Evolutionary conservation across 2,888 invertebrate species (phyloP), one percentile per base, ranked within the genome.

Genomic region (Zele albiditarsus): DNA sequence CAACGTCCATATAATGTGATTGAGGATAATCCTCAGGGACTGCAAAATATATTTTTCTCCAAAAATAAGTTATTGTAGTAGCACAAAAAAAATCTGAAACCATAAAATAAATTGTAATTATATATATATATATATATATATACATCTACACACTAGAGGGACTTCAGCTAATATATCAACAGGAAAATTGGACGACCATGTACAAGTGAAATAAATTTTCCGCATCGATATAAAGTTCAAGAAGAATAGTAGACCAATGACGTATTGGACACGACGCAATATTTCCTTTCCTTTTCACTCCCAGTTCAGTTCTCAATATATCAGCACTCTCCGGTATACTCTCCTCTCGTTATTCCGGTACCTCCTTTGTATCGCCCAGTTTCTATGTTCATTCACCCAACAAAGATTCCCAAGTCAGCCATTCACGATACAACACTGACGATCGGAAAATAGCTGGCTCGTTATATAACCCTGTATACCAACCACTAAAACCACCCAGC

Each of bases 361-460:
- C 46, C 20, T 20, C 27, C 28, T 31, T 60, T 60, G 60, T 60
- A 33, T 65, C 38, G 49, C 31, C 33, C 12, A 53, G 65, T 72
- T 72, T 72, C 65, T 53, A 33, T 23, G 57, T 62, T 46, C 67
- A 53, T 67, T n/a, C 66, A 10, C 5, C 49, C 25, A 68, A 68
- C 68, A 73, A 68, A 68, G 33, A 67, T 68, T 73, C 60, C 28
- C 38, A 25, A 28, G 60, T 68, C 73, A 68, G 68, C 73, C 62
- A 57, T 73, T 73, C 68, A 73, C 68, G 42, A 68, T 68, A 60
- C 73, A 68, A 60, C 20, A 53, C 60, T n/a, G 67, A 67, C 62
- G 60, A 73, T 73, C 49, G 68, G 71, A 62, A 62, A 62, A 71
- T 60, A 28, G 16, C 62, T 28, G 31, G 60, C 60, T 67, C 73